phyloP scores from a whole-genome alignment of 2,113 vertebrate genomes.

The Bagarius yarrelli region DNA sequence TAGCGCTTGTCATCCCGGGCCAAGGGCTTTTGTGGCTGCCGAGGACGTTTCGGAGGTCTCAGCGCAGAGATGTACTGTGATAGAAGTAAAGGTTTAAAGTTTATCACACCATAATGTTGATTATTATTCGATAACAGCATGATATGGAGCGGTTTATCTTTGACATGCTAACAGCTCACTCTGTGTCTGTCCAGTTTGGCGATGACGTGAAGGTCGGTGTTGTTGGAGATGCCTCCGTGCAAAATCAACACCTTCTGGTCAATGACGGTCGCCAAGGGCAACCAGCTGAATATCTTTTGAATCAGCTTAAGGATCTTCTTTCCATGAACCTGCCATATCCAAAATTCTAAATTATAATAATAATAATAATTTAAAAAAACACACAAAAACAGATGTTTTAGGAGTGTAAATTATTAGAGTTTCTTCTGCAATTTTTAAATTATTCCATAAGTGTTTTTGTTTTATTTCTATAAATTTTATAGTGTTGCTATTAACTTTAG shows the following conservation, averaged over 20 bases:
- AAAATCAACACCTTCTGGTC: slow-evolving; percentile 86
- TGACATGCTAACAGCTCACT: slow-evolving; percentile 66
- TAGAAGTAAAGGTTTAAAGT: not conserved
- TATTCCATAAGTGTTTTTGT: too few relatives aligned
- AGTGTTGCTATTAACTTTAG: too few relatives aligned
- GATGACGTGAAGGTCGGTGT: slow-evolving; percentile 79
- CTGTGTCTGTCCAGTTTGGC: slow-evolving; percentile 79
- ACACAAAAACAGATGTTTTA: not conserved
- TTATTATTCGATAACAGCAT: not conserved
- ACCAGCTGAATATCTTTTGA: slow-evolving; percentile 88
- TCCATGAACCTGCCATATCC: slow-evolving; percentile 75
- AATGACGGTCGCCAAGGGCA: slow-evolving; percentile 86
- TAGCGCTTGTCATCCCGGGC: not conserved
- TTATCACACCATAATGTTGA: not conserved
- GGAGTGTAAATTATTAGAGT: too few relatives aligned
- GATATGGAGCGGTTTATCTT: not conserved
- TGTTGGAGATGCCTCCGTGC: slow-evolving; percentile 87
- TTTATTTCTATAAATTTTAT: too few relatives aligned
- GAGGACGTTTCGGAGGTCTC: slow-evolving; percentile 66
- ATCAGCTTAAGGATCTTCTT: slow-evolving; percentile 84
- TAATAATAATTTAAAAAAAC: not conserved
- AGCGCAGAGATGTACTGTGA: slow-evolving; percentile 81
- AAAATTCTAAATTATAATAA: not conserved
- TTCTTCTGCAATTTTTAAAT: too few relatives aligned
- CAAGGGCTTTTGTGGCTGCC: not conserved